A percentile compares a stretch with the other conserved stretches of the same genome.
phyloP scores from a whole-genome alignment of 2,797 vertebrate genomes.

The Tragelaphus oryx region DNA sequence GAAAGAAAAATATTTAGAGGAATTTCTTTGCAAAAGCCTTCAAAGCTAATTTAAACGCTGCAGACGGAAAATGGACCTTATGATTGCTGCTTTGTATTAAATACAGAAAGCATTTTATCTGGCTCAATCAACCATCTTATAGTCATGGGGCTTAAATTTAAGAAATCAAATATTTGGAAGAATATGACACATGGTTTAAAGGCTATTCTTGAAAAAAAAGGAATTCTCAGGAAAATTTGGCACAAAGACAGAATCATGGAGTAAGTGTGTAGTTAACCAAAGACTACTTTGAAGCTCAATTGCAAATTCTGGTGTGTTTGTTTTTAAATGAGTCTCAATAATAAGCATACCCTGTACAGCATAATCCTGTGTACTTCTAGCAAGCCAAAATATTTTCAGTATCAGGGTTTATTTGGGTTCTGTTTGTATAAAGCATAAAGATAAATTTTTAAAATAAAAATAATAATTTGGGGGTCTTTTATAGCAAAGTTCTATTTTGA shows the following conservation, averaged over 20 bases:
- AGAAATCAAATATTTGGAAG: slow-evolving; percentile 42
- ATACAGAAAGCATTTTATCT: not conserved
- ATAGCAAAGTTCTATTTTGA: slow-evolving; percentile 53
- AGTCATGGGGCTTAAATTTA: not conserved
- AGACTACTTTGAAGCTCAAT: not conserved
- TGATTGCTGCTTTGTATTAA: slow-evolving; percentile 7
- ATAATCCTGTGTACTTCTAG: slow-evolving; percentile 34
- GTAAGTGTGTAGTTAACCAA: not conserved
- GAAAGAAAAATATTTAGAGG: not conserved
- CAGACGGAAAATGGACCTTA: slow-evolving; percentile 25
- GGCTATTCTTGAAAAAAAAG: not conserved
- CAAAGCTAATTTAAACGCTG: slow-evolving; percentile 14
- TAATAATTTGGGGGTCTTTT: slow-evolving; percentile 54
- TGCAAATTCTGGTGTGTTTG: slow-evolving; percentile 12
- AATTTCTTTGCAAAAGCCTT: not conserved
- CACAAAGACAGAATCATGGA: not conserved
- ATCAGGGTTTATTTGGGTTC: slow-evolving; percentile 42
- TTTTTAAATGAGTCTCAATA: slow-evolving; percentile 14
- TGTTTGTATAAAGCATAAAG: slow-evolving; percentile 41
- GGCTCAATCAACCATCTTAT: not conserved
- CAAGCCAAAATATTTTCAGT: slow-evolving; percentile 56
- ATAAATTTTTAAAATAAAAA: slow-evolving; percentile 55
- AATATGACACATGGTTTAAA: not conserved
- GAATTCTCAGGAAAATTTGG: not conserved
- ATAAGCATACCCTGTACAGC: not conserved